These are phyloP conservation scores for Toxonevra muliebris DNA, from an alignment of 2,888 invertebrate species.

Conservation along the genomic window DNA sequence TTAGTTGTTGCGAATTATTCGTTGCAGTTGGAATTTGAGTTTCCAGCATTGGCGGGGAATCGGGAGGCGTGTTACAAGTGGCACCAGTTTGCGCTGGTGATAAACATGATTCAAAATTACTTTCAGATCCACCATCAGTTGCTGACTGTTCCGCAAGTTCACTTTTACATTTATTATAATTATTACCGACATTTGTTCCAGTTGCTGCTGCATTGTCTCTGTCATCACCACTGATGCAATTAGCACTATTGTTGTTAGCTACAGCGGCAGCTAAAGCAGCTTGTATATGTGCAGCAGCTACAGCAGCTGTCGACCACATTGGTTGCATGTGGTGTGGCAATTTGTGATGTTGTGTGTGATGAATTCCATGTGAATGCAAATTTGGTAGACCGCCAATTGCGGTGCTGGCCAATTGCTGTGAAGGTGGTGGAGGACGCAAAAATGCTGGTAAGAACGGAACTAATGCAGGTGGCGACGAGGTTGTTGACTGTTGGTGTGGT, in stretches of 20 bases:
- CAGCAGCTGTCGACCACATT: slow-evolving; percentile 70
- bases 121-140: background rate
- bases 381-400: slow-evolving; percentile 66
- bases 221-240: slow-evolving; percentile 23
- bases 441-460: slow-evolving; percentile 61
- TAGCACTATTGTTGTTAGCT: slow-evolving; percentile 42
- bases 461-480: slow-evolving; percentile 43
- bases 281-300: slow-evolving; percentile 76
- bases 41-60: background rate
- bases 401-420: slow-evolving; percentile 69
- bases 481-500: slow-evolving; percentile 20
- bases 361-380: slow-evolving; percentile 49
- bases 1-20: background rate
- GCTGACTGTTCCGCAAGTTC: slow-evolving; percentile 10
- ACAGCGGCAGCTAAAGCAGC: slow-evolving; percentile 61
- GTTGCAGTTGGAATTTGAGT: background rate
- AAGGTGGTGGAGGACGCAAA: slow-evolving; percentile 45
- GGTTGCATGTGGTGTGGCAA: slow-evolving; percentile 48
- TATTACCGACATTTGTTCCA: slow-evolving; percentile 16
- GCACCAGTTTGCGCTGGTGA: too few relatives aligned
- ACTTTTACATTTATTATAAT: background rate
- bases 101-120: too few relatives aligned
- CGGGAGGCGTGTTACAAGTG: background rate
- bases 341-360: slow-evolving; percentile 29
- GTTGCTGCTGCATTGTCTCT: slow-evolving; percentile 1